These are phyloP conservation scores for Pogonocichla stellata DNA, from an alignment of 2,113 vertebrate genomes.

Conservation along the genomic window DNA sequence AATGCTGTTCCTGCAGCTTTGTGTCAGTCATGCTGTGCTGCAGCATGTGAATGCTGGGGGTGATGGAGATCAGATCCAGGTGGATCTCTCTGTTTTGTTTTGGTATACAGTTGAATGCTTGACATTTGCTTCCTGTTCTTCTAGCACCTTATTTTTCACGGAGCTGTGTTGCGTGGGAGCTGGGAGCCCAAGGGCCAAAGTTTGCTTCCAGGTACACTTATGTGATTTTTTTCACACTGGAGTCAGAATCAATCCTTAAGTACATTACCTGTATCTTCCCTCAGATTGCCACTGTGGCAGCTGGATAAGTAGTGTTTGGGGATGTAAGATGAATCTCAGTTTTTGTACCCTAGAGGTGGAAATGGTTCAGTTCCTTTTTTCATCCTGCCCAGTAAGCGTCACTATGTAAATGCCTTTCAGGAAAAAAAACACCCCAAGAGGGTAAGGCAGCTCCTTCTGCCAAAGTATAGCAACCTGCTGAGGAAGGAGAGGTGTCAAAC, in stretches of 20 bases:
- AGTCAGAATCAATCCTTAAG: background rate
- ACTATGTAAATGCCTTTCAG: background rate
- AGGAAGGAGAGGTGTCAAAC: background rate
- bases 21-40: background rate
- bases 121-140: background rate
- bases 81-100: conserved; percentile 51
- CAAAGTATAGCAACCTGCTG: background rate
- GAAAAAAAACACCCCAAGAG: background rate
- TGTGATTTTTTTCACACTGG: background rate
- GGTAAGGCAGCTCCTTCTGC: background rate
- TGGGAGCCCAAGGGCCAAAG: background rate
- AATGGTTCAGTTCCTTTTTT: background rate
- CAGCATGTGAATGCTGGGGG: conserved; percentile 33
- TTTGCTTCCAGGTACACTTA: background rate
- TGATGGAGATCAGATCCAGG: conserved; percentile 53
- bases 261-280: background rate
- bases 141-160: background rate
- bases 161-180: background rate
- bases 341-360: background rate
- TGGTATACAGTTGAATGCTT: background rate
- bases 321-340: background rate
- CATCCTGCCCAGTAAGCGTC: background rate
- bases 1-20: background rate
- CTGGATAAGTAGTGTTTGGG: background rate
- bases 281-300: background rate